Percentiles rank a stretch among this genome's conserved stretches.
These are phyloP conservation scores for Spea hammondii DNA, from an alignment of 2,797 vertebrate genomes.

Conservation along the genomic window DNA sequence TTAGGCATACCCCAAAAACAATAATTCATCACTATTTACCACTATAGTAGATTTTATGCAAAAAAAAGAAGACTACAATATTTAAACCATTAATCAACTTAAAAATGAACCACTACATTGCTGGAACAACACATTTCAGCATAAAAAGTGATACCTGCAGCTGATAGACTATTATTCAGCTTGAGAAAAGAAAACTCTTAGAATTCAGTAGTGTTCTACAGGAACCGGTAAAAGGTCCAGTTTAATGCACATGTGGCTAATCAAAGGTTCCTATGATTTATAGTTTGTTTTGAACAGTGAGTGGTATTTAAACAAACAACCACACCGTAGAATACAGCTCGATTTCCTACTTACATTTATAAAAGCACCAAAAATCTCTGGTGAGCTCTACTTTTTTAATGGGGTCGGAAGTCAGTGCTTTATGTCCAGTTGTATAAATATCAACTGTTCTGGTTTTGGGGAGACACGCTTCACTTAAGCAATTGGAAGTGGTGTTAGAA, in stretches of 20 bases:
- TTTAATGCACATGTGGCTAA: background rate
- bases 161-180: too few species aligned
- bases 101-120: too few species aligned
- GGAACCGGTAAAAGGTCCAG: background rate
- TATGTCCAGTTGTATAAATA: conserved; percentile 47
- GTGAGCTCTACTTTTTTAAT: conserved; percentile 40
- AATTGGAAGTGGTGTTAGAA: conserved; percentile 29
- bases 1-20: too few species aligned
- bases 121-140: too few species aligned
- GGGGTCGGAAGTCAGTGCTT: conserved; percentile 48
- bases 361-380: conserved; percentile 24
- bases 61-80: too few species aligned
- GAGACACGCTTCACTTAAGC: conserved; percentile 21
- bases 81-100: too few species aligned
- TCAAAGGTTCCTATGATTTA: background rate
- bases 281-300: background rate
- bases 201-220: background rate
- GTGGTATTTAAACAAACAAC: background rate
- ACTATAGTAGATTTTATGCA: too few species aligned
- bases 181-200: too few species aligned
- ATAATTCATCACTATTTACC: too few species aligned
- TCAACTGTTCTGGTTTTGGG: conserved; percentile 21
- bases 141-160: too few species aligned
- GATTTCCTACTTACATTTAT: conserved; percentile 14
- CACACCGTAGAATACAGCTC: conserved; percentile 16